Base-by-base conservation (phyloP, 2,113 vertebrate species). In the Nettapus auritus region DNA sequence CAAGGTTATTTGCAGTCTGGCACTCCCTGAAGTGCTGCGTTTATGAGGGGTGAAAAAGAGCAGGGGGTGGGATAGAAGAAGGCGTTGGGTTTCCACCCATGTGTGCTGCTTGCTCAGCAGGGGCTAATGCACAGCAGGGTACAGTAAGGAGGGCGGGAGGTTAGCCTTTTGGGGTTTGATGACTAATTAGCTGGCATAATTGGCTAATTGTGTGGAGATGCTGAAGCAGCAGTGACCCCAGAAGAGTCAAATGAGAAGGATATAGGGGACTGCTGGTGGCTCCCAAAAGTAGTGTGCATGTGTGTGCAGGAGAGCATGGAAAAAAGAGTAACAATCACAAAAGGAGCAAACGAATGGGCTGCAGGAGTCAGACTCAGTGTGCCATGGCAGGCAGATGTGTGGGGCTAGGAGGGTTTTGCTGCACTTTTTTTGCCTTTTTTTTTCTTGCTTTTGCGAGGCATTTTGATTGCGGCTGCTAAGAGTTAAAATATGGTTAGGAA, bases 151-250 rank as follows among this genome's bases (percentile, higher is more conserved):
- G 82, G 64, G 48, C 4, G 0, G 21, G 60, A 95, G 69, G 63
- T 83, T 80, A 46, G 59, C 31, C 73, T 86, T 96, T 86, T 88
- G 80, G 71, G 85, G 50, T 55, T 83, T 91, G 68, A 42, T 88
- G 89, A 94, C 92, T 93, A 86, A 95, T 94, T 91, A 91, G 63
- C 91, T 95, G 71, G 89, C 84, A 29, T 94, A 92, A 90, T 74
- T 68, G 79, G 67, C 84, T 90, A 95, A 93, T 95, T 88, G 59
- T 71, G 71, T 87, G 52, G 81, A 87, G 79, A 92, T 29, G 40
- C 82, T 85, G 46, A n/a, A 46, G 86, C 63, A 93, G 76, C 83
- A 90, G 62, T 11, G 14, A 88, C n/a, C 63, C 69, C 3, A 6
- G 36, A 82, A 84, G 62, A 90, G 66, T 62, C 77, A 90, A 21